Evolutionary conservation across 2,888 invertebrate species (phyloP).

Genomic region (Phengaris alcon): DNA sequence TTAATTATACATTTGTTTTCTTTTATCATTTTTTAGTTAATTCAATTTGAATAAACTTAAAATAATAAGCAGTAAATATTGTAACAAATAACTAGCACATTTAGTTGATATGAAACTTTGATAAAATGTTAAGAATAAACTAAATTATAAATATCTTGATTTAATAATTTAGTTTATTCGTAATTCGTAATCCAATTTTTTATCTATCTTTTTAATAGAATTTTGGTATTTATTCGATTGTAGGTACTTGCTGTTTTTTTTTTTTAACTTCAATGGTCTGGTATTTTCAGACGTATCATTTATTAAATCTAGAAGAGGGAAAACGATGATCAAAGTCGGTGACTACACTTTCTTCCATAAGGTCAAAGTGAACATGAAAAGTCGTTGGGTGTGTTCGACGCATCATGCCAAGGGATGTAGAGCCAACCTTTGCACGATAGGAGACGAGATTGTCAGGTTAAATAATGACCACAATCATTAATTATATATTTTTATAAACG

Average conservation of each 20-base stretch:
- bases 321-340: conserved; percentile 38
- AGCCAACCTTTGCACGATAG: conserved; percentile 40
- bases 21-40: no score
- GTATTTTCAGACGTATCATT: background rate
- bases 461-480: conserved; percentile 40
- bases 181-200: no score
- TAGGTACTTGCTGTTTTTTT: background rate
- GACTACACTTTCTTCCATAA: conserved; percentile 44
- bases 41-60: no score
- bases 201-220: background rate
- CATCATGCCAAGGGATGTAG: conserved; percentile 42
- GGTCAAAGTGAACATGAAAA: conserved; percentile 15
- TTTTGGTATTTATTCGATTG: background rate
- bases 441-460: conserved; percentile 41
- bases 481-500: background rate
- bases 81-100: no score
- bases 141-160: no score
- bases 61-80: no score
- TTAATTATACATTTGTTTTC: no score
- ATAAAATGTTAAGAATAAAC: no score
- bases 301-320: conserved; percentile 36
- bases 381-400: conserved; percentile 39
- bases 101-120: no score
- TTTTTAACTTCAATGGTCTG: background rate
- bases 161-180: no score